These are phyloP conservation scores for Ramphastos sulfuratus DNA, from an alignment of 2,113 vertebrate genomes.

Conservation along the genomic window DNA sequence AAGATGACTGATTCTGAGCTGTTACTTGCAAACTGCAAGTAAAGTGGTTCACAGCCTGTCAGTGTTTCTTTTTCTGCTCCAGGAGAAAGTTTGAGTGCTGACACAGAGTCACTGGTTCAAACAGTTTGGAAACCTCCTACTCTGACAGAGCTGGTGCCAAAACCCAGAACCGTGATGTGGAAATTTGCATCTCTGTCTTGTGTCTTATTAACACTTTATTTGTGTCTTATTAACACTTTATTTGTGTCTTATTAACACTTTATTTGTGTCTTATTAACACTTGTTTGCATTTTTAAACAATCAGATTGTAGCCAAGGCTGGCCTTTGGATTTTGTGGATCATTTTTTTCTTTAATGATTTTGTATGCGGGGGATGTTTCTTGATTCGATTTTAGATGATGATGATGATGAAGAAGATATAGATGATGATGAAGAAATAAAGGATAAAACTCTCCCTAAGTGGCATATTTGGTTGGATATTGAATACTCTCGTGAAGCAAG, in stretches of 20 bases:
- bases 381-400: constrained; percentile 73
- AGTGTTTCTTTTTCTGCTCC: neutral
- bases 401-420: constrained; percentile 82
- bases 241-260: neutral
- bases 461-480: constrained; percentile 86
- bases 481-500: constrained; percentile 86
- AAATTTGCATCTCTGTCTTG: neutral
- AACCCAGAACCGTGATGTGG: neutral
- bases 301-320: neutral
- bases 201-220: neutral
- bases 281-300: neutral
- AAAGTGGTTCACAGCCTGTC: neutral
- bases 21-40: neutral
- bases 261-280: neutral
- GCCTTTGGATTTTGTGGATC: neutral
- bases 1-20: neutral
- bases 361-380: neutral
- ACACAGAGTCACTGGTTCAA: neutral
- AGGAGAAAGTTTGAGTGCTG: neutral
- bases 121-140: neutral
- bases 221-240: neutral
- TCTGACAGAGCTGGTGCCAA: neutral
- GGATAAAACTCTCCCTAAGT: constrained; percentile 84
- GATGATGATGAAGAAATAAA: constrained; percentile 87
- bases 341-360: neutral